A percentile compares a stretch with the other conserved stretches of the same genome.
phyloP scores from a whole-genome alignment of 2,888 invertebrate genomes.

The Chrysopilus asiliformis region DNA sequence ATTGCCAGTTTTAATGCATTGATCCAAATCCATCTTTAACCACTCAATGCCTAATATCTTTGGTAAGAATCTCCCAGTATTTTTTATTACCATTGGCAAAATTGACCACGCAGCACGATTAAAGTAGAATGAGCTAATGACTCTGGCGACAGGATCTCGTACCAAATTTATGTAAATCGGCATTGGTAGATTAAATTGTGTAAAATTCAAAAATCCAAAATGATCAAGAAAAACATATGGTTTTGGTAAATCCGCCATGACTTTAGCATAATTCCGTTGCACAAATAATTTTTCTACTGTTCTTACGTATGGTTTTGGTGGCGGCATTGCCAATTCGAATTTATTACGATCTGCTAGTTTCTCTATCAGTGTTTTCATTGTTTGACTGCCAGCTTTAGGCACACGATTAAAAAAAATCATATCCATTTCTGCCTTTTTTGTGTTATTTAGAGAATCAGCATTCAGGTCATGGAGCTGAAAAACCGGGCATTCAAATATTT shows the following conservation, averaged over 20 bases:
- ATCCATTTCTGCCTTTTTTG: constrained; percentile 7
- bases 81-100: no score
- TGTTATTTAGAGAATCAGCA: constrained; percentile 3
- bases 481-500: no score
- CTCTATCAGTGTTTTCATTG: constrained; percentile 25
- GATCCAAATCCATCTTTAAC: constrained; percentile 78
- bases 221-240: constrained; percentile 15
- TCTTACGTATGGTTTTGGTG: no score
- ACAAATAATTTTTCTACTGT: constrained; percentile 65
- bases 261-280: constrained; percentile 53
- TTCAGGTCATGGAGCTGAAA: no score
- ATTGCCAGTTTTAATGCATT: constrained; percentile 67
- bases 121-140: constrained; percentile 87
- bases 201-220: constrained; percentile 6
- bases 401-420: no score
- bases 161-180: constrained; percentile 85
- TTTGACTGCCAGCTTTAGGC: constrained; percentile 29
- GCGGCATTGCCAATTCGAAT: constrained; percentile 30
- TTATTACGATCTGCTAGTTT: constrained; percentile 26
- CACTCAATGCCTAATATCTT: no score
- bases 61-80: no score
- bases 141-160: constrained; percentile 77
- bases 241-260: constrained; percentile 19
- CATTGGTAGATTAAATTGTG: constrained; percentile 50
- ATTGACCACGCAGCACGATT: constrained; percentile 81